Evolutionary conservation across 2,797 vertebrate genomes (phyloP).

Genomic region (Onychomys arenicola): DNA sequence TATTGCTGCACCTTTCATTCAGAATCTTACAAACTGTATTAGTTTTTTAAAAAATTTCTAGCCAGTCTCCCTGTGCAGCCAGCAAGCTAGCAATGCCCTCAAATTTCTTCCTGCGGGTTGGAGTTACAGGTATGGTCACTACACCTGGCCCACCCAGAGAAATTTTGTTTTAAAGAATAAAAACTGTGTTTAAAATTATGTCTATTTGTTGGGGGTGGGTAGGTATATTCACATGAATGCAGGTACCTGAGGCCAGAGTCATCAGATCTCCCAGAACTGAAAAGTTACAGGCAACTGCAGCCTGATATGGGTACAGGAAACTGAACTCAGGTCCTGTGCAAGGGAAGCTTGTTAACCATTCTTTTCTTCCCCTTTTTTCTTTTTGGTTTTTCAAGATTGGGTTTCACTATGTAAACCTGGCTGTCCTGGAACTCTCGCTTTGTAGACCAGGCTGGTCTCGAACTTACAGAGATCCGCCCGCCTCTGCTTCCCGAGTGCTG

Average conservation of each 20-base stretch:
- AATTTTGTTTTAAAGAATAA: not conserved
- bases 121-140: not conserved
- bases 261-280: not conserved
- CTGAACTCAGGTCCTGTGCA: not conserved
- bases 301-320: no score
- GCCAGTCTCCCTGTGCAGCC: not conserved
- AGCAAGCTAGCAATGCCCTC: not conserved
- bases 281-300: not conserved
- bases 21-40: conserved; percentile 29
- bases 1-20: conserved; percentile 30
- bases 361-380: no score
- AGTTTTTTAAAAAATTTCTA: not conserved
- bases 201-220: not conserved
- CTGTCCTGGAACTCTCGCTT: no score
- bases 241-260: not conserved
- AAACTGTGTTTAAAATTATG: not conserved
- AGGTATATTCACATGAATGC: not conserved
- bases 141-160: not conserved
- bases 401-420: no score
- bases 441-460: no score
- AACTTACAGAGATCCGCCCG: no score
- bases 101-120: not conserved
- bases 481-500: no score
- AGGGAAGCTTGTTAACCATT: not conserved
- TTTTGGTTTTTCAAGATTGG: no score